Evolutionary conservation across 2,113 vertebrate genomes (phyloP), one percentile per base, ranked within the genome.

Genomic region (Ophiodon elongatus): DNA sequence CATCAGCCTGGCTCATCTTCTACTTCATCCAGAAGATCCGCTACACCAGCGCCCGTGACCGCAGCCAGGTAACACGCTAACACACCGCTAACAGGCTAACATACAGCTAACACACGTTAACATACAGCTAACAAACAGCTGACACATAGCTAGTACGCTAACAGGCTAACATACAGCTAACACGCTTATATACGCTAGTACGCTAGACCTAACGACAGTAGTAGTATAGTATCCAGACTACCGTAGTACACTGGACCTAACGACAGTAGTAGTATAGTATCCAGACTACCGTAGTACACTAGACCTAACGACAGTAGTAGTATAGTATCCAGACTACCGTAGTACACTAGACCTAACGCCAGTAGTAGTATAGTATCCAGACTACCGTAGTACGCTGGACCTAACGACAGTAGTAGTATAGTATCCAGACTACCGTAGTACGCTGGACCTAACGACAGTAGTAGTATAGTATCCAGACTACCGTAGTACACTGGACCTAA

Each of bases 21-120:
- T 99, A 99, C 96, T 99, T 98, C 95, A 98, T 99, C 89, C 98
- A 99, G 95, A 99, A 99, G 96, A 97, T 99, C 88, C 97, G 97
- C 89, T 97, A 97, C 90, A 97, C 96, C 79, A 97, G 95, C 45
- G 95, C 97, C 59, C 96, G 97, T 1, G 97, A 98, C 93, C 96
- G 98, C 80, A 98, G 97, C 91, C 98, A 99, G 98, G 98, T 99
- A 56, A 29, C 45, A 45, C 0, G n/a, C 59, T 63, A 66, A 29
- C 13, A 66, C 1, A n/a, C 21, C 0, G 52, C 45, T 80, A 39
- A 50, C 47, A 50, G 17, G 17, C 47, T 52, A 52, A 62, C 25
- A 43, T 45, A 35, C 39, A 39, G 14, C 15, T 47, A 3, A 47
- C 15, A 29, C 41, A 50, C 0, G 45, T 6, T 47, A 33, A 60